Percentiles rank a stretch among this genome's conserved stretches.
Conservation (phyloP, 2,888 invertebrate genomes). For the Platycheirus rosarum region DNA sequence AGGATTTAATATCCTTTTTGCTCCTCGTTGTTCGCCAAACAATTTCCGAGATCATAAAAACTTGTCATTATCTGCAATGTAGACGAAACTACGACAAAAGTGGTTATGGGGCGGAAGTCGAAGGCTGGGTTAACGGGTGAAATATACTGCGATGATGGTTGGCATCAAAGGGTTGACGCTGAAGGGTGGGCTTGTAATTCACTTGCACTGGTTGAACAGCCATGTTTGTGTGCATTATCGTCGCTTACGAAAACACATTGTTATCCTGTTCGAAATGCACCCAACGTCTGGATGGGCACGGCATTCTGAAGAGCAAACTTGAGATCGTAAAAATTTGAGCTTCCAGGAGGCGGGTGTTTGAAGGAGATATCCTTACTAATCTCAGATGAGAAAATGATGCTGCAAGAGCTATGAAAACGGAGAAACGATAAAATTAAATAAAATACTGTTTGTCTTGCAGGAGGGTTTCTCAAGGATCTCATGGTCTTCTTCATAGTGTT, state of each 20-base stretch:
- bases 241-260: conserved; percentile 72
- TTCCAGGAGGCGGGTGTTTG: background rate
- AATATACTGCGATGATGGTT: background rate
- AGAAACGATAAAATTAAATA: conserved; percentile 68
- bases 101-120: background rate
- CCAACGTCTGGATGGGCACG: conserved; percentile 26
- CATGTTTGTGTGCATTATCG: conserved; percentile 69
- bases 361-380: conserved; percentile 38
- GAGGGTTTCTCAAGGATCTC: conserved; percentile 65
- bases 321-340: conserved; percentile 36
- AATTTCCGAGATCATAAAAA: conserved; percentile 74
- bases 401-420: conserved; percentile 38
- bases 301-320: conserved; percentile 13
- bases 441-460: conserved; percentile 68
- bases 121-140: background rate
- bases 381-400: conserved; percentile 48
- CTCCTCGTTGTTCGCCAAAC: conserved; percentile 71
- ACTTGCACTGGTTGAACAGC: conserved; percentile 65
- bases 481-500: conserved; percentile 64
- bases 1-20: conserved; percentile 69
- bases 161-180: conserved; percentile 17
- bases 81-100: conserved; percentile 48
- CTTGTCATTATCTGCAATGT: conserved; percentile 74
- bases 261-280: conserved; percentile 55
- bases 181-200: conserved; percentile 32